Conservation (phyloP, 2,797 vertebrate genomes). For the Muraenolepis orangiensis region DNA sequence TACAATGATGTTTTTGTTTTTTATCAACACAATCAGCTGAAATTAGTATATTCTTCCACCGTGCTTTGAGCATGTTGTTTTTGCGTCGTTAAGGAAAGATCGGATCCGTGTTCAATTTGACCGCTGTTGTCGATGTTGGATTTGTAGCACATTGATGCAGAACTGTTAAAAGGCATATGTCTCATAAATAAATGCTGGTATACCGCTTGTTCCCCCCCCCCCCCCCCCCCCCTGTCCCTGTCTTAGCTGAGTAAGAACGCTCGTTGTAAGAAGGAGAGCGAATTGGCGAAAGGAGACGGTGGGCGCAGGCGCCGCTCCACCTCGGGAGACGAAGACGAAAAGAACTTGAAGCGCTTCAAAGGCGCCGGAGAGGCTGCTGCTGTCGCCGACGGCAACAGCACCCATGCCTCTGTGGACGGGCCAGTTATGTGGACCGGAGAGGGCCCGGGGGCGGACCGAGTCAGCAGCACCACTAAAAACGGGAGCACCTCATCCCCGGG, state of each 20-base stretch:
- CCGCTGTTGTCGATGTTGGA: too few species aligned
- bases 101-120: too few species aligned
- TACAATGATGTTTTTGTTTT: not conserved
- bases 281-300: conserved; percentile 73
- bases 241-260: conserved; percentile 60
- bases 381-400: conserved; percentile 76
- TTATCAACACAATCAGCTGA: too few species aligned
- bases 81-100: too few species aligned
- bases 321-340: conserved; percentile 87
- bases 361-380: conserved; percentile 73
- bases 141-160: not conserved
- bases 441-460: conserved; percentile 59
- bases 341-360: conserved; percentile 92
- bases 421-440: conserved; percentile 77
- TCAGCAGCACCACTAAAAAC: conserved; percentile 70
- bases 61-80: not conserved
- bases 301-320: conserved; percentile 87
- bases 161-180: not conserved
- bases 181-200: not conserved
- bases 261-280: conserved; percentile 68
- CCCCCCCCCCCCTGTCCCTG: not conserved
- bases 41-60: not conserved
- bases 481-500: conserved; percentile 56
- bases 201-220: not conserved
- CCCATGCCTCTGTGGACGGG: conserved; percentile 75